Base-by-base conservation (phyloP, 2,888 invertebrate genomes). In the Xanthostigma xanthostigma region DNA sequence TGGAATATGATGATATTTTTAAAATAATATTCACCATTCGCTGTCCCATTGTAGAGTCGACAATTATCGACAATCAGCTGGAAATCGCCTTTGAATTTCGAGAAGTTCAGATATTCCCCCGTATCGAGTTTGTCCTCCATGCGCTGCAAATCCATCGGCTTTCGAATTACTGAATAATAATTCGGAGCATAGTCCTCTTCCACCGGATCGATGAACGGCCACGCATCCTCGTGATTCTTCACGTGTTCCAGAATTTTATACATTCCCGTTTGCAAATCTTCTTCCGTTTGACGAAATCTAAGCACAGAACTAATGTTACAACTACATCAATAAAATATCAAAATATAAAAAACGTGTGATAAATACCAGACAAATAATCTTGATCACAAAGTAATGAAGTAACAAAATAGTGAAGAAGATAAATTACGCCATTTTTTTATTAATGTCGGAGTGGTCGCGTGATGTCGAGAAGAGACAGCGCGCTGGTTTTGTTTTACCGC, bases 141-240 rank as follows among this genome's bases (percentile, higher is more conserved):
- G 60, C 81, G 81, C 50, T 79, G 78, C 45, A 93, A 72, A 65
- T 91, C 90, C 90, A 93, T 92, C 1, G 93, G 93, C 55, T 73
- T 74, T 54, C 82, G 66, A 39, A 83, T 82, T 34, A 83, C 79
- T 1, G 81, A 75, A 60, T 83, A 83, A 62, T 83, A 86, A 65
- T 87, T 84, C 0, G 94, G 93, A 0, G 93, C 93, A 63, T 87
- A 89, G 60, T 89, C 87, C 62, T 93, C 92, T 59, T 92, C 89
- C 1, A 94, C 93, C 0, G 93, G 89, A 62, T 92, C 90, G 63
- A 87, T 76, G 67, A 95, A 94, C 1, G 93, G 93, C 93, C 93
- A 94, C 1, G 93, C 90, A 64, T 94, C 92, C 49, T 86, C 81
- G 63, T 93, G 91, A 58, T 84, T 81, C 60, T 86, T 88, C 38